Conservation (phyloP, 2,113 vertebrate genomes). For the Rousettus leschenaultii region DNA sequence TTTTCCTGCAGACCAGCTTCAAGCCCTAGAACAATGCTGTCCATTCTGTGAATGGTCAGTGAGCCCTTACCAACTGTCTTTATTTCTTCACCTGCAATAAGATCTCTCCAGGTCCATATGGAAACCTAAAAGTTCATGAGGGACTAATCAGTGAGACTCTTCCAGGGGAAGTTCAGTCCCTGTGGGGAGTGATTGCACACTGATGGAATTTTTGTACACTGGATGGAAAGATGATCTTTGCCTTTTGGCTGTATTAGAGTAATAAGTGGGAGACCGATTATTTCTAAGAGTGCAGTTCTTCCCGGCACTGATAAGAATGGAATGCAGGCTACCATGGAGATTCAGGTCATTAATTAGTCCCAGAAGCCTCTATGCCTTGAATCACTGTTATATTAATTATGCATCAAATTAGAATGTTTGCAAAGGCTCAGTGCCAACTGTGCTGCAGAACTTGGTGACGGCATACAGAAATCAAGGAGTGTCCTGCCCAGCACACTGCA, state of each 20-base stretch:
- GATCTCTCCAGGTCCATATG: slow-evolving; percentile 56
- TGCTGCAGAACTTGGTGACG: slow-evolving; percentile 47
- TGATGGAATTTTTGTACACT: slow-evolving; percentile 76
- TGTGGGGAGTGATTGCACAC: slow-evolving; percentile 70
- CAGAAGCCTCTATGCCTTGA: slow-evolving; percentile 75
- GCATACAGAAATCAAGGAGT: slow-evolving; percentile 10
- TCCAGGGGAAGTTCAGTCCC: slow-evolving; percentile 69
- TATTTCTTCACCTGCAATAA: slow-evolving; percentile 67
- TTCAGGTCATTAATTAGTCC: slow-evolving; percentile 79
- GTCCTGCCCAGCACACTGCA: slow-evolving; percentile 34
- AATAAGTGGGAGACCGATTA: slow-evolving; percentile 79
- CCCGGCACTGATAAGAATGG: slow-evolving; percentile 84
- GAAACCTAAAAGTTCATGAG: slow-evolving; percentile 69
- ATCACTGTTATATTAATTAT: slow-evolving; percentile 73
- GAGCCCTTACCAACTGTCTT: neutral
- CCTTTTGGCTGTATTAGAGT: slow-evolving; percentile 76
- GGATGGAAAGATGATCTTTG: slow-evolving; percentile 77
- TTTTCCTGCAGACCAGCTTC: neutral
- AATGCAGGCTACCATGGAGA: slow-evolving; percentile 81
- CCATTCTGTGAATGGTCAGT: neutral
- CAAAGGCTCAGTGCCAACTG: slow-evolving; percentile 72
- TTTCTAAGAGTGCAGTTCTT: slow-evolving; percentile 80
- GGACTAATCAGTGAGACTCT: slow-evolving; percentile 69
- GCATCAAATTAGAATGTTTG: slow-evolving; percentile 73
- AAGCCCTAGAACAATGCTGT: neutral